phyloP scores from a whole-genome alignment of 2,888 invertebrate species.

The Tachina grossa region DNA sequence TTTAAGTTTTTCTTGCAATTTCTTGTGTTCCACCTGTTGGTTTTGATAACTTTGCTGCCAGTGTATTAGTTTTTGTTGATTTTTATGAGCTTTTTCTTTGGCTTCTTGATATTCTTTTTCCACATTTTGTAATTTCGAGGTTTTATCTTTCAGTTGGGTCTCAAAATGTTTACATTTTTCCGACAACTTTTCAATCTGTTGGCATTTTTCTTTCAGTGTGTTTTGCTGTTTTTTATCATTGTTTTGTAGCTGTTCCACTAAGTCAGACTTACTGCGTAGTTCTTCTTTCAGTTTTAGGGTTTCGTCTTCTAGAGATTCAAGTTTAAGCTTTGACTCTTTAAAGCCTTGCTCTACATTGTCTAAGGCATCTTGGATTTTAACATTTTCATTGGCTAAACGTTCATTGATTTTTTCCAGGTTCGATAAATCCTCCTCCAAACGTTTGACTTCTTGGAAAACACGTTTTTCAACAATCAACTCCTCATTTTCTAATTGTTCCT shows the following conservation, averaged over 20 bases:
- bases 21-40: constrained; percentile 35
- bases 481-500: constrained; percentile 69
- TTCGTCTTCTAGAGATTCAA: constrained; percentile 49
- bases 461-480: constrained; percentile 62
- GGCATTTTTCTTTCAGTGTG: constrained; percentile 27
- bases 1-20: constrained; percentile 55
- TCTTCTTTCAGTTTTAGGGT: constrained; percentile 49
- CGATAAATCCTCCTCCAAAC: constrained; percentile 70
- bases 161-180: constrained; percentile 54
- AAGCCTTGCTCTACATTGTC: constrained; percentile 58
- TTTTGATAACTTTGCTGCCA: constrained; percentile 36
- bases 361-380: constrained; percentile 60
- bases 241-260: constrained; percentile 56
- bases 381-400: constrained; percentile 69
- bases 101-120: constrained; percentile 53
- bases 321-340: constrained; percentile 23
- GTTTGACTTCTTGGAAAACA: constrained; percentile 69
- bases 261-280: constrained; percentile 25
- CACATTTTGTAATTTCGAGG: constrained; percentile 30
- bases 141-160: constrained; percentile 52
- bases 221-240: constrained; percentile 48
- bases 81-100: constrained; percentile 46
- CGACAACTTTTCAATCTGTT: constrained; percentile 30
- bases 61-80: constrained; percentile 36
- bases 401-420: constrained; percentile 73